Evolutionary conservation across 1,140 invertebrate genomes (phyloP), one percentile per base, ranked within the genome.

Genomic region (Lasaia peninsularis): DNA sequence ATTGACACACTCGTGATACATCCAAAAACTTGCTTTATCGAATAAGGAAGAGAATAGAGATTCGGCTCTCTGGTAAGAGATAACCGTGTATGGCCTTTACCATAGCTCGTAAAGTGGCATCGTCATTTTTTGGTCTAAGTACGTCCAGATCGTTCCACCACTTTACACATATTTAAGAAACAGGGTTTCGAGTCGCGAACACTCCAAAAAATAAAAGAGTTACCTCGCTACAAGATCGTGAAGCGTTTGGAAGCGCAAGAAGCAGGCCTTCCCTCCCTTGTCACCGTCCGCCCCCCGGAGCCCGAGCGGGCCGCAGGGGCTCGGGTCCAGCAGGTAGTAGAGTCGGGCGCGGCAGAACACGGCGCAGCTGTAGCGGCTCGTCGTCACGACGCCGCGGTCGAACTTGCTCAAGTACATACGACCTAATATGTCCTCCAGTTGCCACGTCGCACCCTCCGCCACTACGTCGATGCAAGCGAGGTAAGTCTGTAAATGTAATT

Each of bases 291-390:
- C n/a, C n/a, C n/a, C n/a, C 55, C 88, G 82, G 10, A 91, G 63
- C 2, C 91, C 91, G 67, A 91, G 84, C 2, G 88, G 70, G 56
- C 88, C 91, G 52, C 85, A 89, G 1, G 80, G 64, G 62, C 86
- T 90, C 4, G 72, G 84, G 52, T 91, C 90, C 52, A 76, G 91
- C 21, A 91, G 62, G 63, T 91, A 91, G 57, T 80, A 91, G 0
- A 91, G 69, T 5, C 80, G 74, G 48, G 88, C 88, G 59, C 82
- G 89, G 44, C 76, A 78, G 57, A 91, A 90, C 14, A 91, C 70
- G 1, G 90, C 89, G 50, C 90, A 90, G 18, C 90, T 88, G 54
- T 91, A 91, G 9, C 77, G 75, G 0, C 84, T 74, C 0, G 90
- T 91, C 0, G 90, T 90, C 3, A 91, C 69, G 70, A 91, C 86